Percentiles rank a stretch among this genome's conserved stretches.
Conservation (phyloP, 1,140 invertebrate genomes). For the Papilio xuthus region DNA sequence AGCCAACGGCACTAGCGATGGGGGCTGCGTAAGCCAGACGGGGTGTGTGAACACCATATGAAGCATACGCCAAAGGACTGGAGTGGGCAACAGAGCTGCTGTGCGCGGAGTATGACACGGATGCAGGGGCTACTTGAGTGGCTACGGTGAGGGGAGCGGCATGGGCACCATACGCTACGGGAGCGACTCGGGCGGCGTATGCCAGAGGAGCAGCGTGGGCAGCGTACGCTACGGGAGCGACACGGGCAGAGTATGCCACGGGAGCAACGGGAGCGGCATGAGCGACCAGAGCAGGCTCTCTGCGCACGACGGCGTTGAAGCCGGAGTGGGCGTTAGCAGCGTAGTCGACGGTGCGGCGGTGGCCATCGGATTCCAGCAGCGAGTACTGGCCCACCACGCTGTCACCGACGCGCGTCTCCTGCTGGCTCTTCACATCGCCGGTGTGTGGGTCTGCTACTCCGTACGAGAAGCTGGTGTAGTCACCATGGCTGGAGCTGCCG, state of each 20-base stretch:
- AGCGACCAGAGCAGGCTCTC: constrained; percentile 59
- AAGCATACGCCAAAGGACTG: constrained; percentile 6
- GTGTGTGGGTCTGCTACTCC: constrained; percentile 78
- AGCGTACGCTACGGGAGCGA: constrained; percentile 43
- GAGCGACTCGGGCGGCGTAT: constrained; percentile 41
- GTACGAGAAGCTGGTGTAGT: constrained; percentile 71
- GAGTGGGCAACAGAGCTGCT: constrained; percentile 28
- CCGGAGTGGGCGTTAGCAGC: constrained; percentile 74
- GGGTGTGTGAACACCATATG: constrained; percentile 30
- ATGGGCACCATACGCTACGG: constrained; percentile 44
- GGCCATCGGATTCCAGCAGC: constrained; percentile 76
- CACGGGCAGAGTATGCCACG: constrained; percentile 40
- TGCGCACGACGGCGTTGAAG: constrained; percentile 80
- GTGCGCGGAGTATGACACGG: constrained; percentile 19
- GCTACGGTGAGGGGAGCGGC: constrained; percentile 43
- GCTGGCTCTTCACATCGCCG: constrained; percentile 80
- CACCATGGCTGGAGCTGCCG: constrained; percentile 52
- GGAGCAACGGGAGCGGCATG: constrained; percentile 47
- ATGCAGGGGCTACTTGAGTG: constrained; percentile 44
- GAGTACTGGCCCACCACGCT: constrained; percentile 81
- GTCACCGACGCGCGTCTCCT: constrained; percentile 81
- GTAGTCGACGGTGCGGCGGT: constrained; percentile 78
- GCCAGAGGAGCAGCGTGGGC: constrained; percentile 46
- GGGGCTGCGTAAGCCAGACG: constrained; percentile 1
- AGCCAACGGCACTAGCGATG: constrained; percentile 71